A percentile compares a stretch with the other conserved stretches of the same genome.
Conservation (phyloP, 2,113 vertebrate genomes). For the Rhadina sibilatrix region DNA sequence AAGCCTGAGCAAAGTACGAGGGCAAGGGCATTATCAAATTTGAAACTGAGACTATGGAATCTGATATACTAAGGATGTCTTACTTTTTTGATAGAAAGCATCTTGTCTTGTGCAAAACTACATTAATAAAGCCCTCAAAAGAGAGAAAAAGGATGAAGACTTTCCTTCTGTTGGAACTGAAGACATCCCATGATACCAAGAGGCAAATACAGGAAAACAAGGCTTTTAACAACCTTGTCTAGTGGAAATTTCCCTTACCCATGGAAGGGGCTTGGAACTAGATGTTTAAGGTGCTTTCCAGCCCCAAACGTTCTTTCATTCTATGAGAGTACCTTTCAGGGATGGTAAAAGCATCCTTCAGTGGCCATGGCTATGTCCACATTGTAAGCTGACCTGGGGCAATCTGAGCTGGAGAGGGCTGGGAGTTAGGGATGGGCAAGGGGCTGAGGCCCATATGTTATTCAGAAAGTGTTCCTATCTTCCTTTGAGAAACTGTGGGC, state of each 20-base stretch:
- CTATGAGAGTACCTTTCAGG: not conserved
- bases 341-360: not conserved
- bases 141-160: not conserved
- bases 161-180: not conserved
- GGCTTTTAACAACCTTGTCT: not conserved
- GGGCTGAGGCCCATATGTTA: not conserved
- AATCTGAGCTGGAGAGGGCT: not conserved
- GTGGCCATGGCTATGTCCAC: no score
- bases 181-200: rapidly evolving
- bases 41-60: not conserved
- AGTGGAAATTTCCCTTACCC: not conserved
- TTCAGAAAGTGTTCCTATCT: not conserved
- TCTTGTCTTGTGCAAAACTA: not conserved
- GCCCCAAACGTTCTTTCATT: not conserved
- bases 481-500: no score
- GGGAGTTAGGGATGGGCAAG: not conserved
- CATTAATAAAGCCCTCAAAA: not conserved
- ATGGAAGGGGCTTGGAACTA: not conserved
- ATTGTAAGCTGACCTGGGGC: not conserved
- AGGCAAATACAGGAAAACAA: not conserved
- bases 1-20: not conserved
- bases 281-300: not conserved
- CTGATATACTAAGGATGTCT: not conserved
- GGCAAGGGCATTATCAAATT: not conserved
- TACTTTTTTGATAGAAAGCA: not conserved